Conservation (phyloP, 2,888 invertebrate species). For the Drosophila conformis region DNA sequence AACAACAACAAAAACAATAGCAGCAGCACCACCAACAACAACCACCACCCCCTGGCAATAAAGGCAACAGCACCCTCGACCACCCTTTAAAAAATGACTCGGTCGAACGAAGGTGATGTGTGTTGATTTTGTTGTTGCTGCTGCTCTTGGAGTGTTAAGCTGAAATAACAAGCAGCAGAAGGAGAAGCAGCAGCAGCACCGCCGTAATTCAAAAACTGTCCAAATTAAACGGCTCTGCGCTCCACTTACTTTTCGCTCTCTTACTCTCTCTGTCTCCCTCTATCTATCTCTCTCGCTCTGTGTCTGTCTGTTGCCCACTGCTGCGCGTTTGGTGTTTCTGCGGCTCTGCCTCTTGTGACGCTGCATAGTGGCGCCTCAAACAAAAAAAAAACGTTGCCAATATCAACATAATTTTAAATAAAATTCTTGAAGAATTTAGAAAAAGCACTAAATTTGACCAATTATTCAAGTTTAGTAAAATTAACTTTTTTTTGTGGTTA, state of each 20-base stretch:
- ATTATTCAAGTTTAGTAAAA: neutral
- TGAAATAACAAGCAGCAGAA: slow-evolving; percentile 55
- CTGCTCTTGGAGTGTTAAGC: slow-evolving; percentile 57
- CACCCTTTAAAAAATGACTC: slow-evolving; percentile 41
- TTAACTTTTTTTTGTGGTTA: neutral
- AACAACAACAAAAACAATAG: slow-evolving; percentile 37
- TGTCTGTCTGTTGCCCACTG: slow-evolving; percentile 31
- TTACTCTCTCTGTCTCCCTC: slow-evolving; percentile 12
- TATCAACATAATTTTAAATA: neutral
- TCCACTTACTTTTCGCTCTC: slow-evolving; percentile 48
- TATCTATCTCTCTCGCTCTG: slow-evolving; percentile 14
- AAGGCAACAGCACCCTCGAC: slow-evolving; percentile 26
- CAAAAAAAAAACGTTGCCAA: neutral
- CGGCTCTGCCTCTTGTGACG: slow-evolving; percentile 48
- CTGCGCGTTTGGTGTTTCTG: slow-evolving; percentile 17
- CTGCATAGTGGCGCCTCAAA: slow-evolving; percentile 13
- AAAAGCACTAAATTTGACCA: neutral
- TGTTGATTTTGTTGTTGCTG: slow-evolving; percentile 37
- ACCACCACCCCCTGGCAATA: slow-evolving; percentile 36
- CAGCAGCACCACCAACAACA: slow-evolving; percentile 28
- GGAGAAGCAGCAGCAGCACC: slow-evolving; percentile 18
- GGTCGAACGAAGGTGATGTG: slow-evolving; percentile 65
- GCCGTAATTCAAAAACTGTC: slow-evolving; percentile 74
- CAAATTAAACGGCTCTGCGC: slow-evolving; percentile 76
- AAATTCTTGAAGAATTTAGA: neutral